These are phyloP conservation scores for Myopa tessellatipennis DNA, from an alignment of 2,888 invertebrate genomes.

Conservation along the genomic window DNA sequence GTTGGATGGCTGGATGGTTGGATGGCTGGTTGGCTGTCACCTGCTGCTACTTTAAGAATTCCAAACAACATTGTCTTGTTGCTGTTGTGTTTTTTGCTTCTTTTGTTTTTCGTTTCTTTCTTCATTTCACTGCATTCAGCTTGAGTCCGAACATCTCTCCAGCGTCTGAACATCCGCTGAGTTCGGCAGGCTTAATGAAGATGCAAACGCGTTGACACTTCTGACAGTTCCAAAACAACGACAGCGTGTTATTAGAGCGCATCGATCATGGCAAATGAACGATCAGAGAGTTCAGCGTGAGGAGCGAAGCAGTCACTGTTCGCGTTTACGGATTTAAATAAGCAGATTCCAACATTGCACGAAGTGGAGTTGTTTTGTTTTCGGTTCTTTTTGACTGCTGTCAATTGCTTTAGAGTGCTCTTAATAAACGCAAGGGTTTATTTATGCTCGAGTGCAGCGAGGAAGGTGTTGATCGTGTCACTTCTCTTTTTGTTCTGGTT, in stretches of 20 bases:
- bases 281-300: neutral
- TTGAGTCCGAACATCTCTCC: neutral
- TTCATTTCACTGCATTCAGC: neutral
- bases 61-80: neutral
- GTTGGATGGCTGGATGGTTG: neutral
- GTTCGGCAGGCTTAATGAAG: constrained; percentile 31
- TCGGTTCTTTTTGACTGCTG: neutral
- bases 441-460: constrained; percentile 33
- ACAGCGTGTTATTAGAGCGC: constrained; percentile 33
- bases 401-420: constrained; percentile 13
- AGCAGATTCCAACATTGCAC: constrained; percentile 6
- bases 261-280: constrained; percentile 16
- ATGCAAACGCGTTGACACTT: constrained; percentile 37
- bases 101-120: constrained; percentile 13
- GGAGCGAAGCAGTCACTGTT: neutral
- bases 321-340: constrained; percentile 29
- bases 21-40: neutral
- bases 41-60: constrained; percentile 28
- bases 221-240: constrained; percentile 42
- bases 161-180: neutral
- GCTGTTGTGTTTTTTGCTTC: constrained; percentile 6
- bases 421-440: constrained; percentile 25
- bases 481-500: constrained; percentile 40
- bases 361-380: constrained; percentile 1
- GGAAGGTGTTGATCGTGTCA: constrained; percentile 62